Conservation (phyloP, 2,888 invertebrate genomes). For the Tipula confusa region DNA sequence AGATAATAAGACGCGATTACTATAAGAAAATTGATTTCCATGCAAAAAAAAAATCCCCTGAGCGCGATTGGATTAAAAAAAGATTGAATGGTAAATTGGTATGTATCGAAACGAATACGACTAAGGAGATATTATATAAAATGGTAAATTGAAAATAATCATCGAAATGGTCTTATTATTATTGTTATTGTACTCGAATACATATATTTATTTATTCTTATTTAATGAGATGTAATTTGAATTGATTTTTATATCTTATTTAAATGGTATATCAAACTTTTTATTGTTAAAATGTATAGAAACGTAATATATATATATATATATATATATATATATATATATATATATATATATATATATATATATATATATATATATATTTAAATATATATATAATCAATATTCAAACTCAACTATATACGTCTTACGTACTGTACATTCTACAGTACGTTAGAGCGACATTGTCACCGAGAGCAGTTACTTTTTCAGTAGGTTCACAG, state of each 20-base stretch:
- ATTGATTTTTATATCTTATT: constrained; percentile 25
- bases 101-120: not conserved
- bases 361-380: too few species aligned
- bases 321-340: too few species aligned
- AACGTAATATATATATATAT: too few species aligned
- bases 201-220: not conserved
- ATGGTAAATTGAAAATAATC: constrained; percentile 15
- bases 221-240: constrained; percentile 20
- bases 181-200: not conserved
- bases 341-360: too few species aligned
- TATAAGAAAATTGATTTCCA: not conserved
- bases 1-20: not conserved
- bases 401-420: too few species aligned
- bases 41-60: not conserved
- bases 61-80: constrained; percentile 20
- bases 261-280: not conserved
- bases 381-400: too few species aligned
- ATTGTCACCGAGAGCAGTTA: too few species aligned
- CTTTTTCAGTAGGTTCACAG: too few species aligned
- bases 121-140: not conserved
- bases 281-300: too few species aligned
- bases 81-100: constrained; percentile 9
- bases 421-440: too few species aligned
- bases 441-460: too few species aligned
- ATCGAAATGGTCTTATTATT: not conserved